Base-by-base conservation (phyloP, 2,888 invertebrate genomes). In the Melieria omissa region DNA sequence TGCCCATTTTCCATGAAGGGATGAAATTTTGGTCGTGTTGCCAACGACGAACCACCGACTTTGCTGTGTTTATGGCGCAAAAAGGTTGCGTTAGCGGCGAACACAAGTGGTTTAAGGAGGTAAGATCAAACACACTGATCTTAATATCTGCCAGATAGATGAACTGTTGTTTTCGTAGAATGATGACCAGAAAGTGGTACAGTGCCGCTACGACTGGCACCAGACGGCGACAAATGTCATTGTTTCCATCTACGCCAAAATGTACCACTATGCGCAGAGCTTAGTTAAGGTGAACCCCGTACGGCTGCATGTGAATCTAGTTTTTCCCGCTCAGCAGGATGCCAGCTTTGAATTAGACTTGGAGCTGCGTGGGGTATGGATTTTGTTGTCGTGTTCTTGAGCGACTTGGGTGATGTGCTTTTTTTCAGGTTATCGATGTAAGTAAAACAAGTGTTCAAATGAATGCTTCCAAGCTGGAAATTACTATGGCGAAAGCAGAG, bases 11-110 rank as follows among this genome's bases (percentile, higher is more conserved):
- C 86, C 98, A 99, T 81, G 98, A 99, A 88, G 98, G 98, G 14
- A 88, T 98, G 84, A 99, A 99, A 85, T 99, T 92, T 86, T 99
- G 98, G 98, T 94, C 97, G 0, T 99, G 99, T 84, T 99, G 99
- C 83, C 92, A 94, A 80, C 93, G 93, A 81, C 92, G 93, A 82
- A 99, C 99, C 0, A 93, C 95, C 0, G 99, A 99, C 85, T 99
- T 99, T 84, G 91, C 94, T 71, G 91, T 90, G 3, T 99, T 99
- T 84, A 89, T 99, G 70, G 93, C 92, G 69, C 99, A 99, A 88
- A 92, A 91, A 65, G 99, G 99, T 0, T 99, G 99, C 84, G 89
- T 90, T 5, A 89, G 89, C 71, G 98, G 97, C 5, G 89, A 89
- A 63, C 99, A 99, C 88, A 88, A 92, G 73, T 99, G 98, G 98